Percentiles rank a stretch among this genome's conserved stretches.
Evolutionary conservation across 2,797 vertebrate species (phyloP).

Genomic region (Coregonus ussuriensis): DNA sequence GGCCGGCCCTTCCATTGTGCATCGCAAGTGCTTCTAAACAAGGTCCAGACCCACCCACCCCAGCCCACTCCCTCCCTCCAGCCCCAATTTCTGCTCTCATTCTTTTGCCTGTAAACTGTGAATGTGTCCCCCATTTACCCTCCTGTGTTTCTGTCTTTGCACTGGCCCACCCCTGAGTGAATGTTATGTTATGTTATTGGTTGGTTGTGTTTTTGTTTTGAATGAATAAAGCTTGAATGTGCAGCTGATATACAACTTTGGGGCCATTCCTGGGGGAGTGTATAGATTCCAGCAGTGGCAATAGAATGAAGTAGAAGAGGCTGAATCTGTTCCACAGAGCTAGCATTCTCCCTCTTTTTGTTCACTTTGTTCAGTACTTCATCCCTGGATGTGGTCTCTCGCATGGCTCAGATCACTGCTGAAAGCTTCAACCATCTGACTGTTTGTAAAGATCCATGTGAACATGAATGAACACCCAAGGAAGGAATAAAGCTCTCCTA

Average conservation of each 20-base stretch:
- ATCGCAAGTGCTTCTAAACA: conserved; percentile 96
- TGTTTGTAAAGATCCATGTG: conserved; percentile 28
- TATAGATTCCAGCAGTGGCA: not conserved
- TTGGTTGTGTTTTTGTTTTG: conserved; percentile 70
- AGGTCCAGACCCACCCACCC: not conserved
- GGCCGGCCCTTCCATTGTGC: conserved; percentile 95
- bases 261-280: conserved; percentile 32
- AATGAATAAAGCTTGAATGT: conserved; percentile 79
- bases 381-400: not conserved
- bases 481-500: conserved; percentile 72
- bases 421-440: conserved; percentile 15
- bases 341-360: conserved; percentile 41
- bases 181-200: conserved; percentile 58
- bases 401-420: not conserved
- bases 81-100: conserved; percentile 28
- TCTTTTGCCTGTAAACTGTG: conserved; percentile 76
- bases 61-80: conserved; percentile 1
- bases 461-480: conserved; percentile 47
- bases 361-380: conserved; percentile 5
- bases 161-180: conserved; percentile 69
- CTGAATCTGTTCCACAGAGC: conserved; percentile 12
- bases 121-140: conserved; percentile 61
- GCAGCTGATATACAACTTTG: conserved; percentile 49
- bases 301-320: conserved; percentile 10
- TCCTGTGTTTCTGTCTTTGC: conserved; percentile 63